A percentile compares a stretch with the other conserved stretches of the same genome.
Evolutionary conservation across 2,888 invertebrate species (phyloP).

Genomic region (Portevinia maculata): DNA sequence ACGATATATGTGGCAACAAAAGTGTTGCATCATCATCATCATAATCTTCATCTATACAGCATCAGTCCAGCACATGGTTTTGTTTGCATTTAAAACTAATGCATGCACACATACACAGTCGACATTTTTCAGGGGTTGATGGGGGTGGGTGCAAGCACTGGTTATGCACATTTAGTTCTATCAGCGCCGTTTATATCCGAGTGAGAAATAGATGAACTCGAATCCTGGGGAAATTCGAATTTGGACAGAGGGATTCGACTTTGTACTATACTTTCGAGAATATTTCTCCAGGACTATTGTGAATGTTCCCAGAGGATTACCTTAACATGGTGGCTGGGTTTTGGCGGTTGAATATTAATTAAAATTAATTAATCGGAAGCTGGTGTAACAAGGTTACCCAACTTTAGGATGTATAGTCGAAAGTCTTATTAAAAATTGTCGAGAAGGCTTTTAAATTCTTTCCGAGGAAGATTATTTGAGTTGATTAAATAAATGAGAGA

Average conservation of each 20-base stretch:
- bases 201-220: slow-evolving; percentile 60
- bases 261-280: slow-evolving; percentile 32
- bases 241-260: slow-evolving; percentile 7
- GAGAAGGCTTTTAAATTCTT: too few relatives aligned
- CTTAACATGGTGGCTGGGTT: neutral
- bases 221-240: slow-evolving; percentile 4
- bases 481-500: too few relatives aligned
- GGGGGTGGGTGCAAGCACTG: slow-evolving; percentile 21
- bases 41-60: slow-evolving; percentile 33
- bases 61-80: slow-evolving; percentile 64
- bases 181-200: slow-evolving; percentile 31
- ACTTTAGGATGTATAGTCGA: too few relatives aligned
- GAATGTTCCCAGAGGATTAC: slow-evolving; percentile 12
- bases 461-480: too few relatives aligned
- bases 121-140: neutral
- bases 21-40: slow-evolving; percentile 69
- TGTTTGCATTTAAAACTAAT: slow-evolving; percentile 44
- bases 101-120: slow-evolving; percentile 5
- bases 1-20: slow-evolving; percentile 41
- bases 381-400: too few relatives aligned
- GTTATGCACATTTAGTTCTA: slow-evolving; percentile 6
- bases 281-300: slow-evolving; percentile 29
- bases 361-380: too few relatives aligned
- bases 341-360: slow-evolving; percentile 45
- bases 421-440: too few relatives aligned